phyloP scores from a whole-genome alignment of 1,140 invertebrate species.

The Dreissena polymorpha region DNA sequence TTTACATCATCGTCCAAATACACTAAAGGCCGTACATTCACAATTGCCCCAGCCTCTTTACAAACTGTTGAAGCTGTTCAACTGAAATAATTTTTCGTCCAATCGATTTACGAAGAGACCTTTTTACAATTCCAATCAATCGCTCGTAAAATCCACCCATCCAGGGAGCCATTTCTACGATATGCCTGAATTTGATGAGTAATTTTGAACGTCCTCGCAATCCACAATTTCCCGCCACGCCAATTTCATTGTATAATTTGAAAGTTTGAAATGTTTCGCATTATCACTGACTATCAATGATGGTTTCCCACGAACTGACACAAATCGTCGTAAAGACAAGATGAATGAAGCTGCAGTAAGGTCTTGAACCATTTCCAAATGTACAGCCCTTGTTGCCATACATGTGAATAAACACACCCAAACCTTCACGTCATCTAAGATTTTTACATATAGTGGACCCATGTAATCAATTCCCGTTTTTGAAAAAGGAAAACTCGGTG shows the following conservation, averaged over 20 bases:
- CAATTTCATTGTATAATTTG: neutral
- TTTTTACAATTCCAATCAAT: neutral
- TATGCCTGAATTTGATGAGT: neutral
- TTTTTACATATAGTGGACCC: neutral
- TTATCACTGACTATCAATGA: slow-evolving; percentile 16
- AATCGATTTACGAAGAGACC: neutral
- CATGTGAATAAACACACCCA: slow-evolving; percentile 18
- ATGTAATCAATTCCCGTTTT: neutral
- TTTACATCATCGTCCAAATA: slow-evolving; percentile 21
- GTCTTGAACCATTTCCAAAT: slow-evolving; percentile 29
- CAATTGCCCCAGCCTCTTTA: neutral
- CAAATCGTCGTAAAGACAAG: slow-evolving; percentile 11
- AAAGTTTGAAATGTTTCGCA: slow-evolving; percentile 14
- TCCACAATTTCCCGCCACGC: neutral
- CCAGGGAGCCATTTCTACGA: slow-evolving; percentile 10
- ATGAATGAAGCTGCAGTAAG: slow-evolving; percentile 10
- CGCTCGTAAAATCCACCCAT: slow-evolving; percentile 6
- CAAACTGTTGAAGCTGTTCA: too few relatives aligned
- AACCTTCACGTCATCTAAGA: neutral
- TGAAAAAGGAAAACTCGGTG: neutral
- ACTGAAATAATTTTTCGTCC: neutral
- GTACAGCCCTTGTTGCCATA: neutral
- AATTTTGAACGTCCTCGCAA: neutral
- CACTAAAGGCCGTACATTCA: neutral
- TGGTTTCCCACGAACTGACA: slow-evolving; percentile 4